Percentiles rank a stretch among this genome's conserved stretches.
phyloP scores from a whole-genome alignment of 2,797 vertebrate species.

The Molossus alvarezi region DNA sequence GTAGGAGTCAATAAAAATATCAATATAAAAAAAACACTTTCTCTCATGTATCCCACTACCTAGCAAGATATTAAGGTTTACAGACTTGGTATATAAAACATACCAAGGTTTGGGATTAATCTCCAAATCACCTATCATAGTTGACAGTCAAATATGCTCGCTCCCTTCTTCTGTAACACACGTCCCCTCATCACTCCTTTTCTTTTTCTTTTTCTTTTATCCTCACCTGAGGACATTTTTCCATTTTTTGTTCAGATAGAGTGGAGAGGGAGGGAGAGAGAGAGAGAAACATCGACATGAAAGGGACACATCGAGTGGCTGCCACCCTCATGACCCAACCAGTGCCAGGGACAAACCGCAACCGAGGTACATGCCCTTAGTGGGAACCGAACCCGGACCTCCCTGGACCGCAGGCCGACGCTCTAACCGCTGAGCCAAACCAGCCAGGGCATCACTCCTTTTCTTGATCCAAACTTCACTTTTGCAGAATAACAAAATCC shows the following conservation, averaged over 20 bases:
- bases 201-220: background rate
- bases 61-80: constrained; percentile 48
- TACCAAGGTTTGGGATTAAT: constrained; percentile 18
- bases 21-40: background rate
- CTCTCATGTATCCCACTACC: background rate
- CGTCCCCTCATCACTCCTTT: background rate
- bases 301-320: too few species aligned
- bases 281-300: too few species aligned
- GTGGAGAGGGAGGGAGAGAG: too few species aligned
- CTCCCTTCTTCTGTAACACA: background rate
- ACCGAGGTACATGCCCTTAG: too few species aligned
- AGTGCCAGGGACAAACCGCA: too few species aligned
- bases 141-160: background rate
- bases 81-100: constrained; percentile 3
- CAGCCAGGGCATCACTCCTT: background rate
- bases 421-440: too few species aligned
- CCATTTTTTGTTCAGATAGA: too few species aligned
- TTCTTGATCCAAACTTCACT: background rate
- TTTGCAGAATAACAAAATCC: constrained; percentile 2
- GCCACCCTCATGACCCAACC: too few species aligned
- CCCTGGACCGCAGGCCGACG: too few species aligned
- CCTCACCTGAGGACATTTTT: too few species aligned
- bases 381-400: too few species aligned
- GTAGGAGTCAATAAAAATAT: constrained; percentile 17
- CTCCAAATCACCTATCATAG: background rate